Base-by-base conservation (phyloP, 1,140 invertebrate species). In the Caenorhabditis inopinata region DNA sequence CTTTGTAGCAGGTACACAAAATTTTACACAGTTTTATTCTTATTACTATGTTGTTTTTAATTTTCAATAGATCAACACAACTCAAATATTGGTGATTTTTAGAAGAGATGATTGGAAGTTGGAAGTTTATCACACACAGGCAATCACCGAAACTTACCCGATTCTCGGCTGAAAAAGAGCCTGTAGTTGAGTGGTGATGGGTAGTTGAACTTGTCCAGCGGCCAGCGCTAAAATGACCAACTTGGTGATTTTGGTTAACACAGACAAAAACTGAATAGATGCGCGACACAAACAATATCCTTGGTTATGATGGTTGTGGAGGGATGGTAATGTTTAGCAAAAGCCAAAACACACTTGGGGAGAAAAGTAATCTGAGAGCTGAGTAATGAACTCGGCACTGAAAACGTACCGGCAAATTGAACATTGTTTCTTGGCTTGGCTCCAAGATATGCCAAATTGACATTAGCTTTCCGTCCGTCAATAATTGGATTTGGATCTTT, bases 401-500 rank as follows among this genome's bases (percentile, higher is more conserved):
- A 6, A 42, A 68, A 68, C 84, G 14, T 38, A 53, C 82, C 85
- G 9, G 85, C 82, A 14, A 88, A 78, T 53, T 88, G 86, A 11
- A 87, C 83, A 76, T 88, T 88, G 32, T 81, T 94, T 90, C 95
- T 91, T 53, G 95, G 95, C 90, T 98, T 98, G 29, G 96, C 96
- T 85, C 96, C 96, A 78, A 98, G 91, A 88, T 97, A 97, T 45
- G 96, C 96, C 85, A 98, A 91, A 90, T 98, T 98, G 29, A 98
- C 96, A 90, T 98, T 98, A 29, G 96, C 96, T 91, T 98, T 98
- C 85, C 96, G 92, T 49, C 96, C 96, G 89, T 98, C 96, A 87
- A 98, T 98, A 89, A 98, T 96, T 23, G 96, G 96, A 90, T 98
- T 98, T 14, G 96, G 95, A 87, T 98, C 96, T 90, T 97, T 96